Conservation (phyloP, 2,113 vertebrate species). For the Silurus asotus region DNA sequence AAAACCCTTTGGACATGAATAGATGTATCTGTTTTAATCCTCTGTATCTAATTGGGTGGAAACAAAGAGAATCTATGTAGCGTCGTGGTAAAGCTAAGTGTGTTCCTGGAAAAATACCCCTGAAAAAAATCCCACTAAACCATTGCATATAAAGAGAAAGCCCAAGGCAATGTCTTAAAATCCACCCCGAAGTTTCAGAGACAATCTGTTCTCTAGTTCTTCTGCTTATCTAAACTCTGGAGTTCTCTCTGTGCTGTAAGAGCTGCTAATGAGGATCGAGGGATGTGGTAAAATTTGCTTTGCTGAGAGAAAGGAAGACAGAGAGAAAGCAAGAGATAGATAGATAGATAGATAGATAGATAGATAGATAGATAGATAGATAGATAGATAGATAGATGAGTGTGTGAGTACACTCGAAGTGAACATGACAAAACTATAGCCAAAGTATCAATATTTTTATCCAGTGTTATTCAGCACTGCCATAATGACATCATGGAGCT, state of each 20-base stretch:
- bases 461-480: too few relatives aligned
- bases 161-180: not conserved
- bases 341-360: not conserved
- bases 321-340: not conserved
- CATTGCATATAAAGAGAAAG: not conserved
- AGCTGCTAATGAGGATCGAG: slow-evolving; percentile 71
- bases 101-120: slow-evolving; percentile 1
- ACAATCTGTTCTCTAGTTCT: not conserved
- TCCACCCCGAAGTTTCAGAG: not conserved
- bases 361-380: too few relatives aligned
- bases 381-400: too few relatives aligned
- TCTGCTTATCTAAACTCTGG: not conserved
- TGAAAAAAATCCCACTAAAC: not conserved
- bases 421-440: too few relatives aligned
- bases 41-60: not conserved
- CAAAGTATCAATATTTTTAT: too few relatives aligned
- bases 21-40: not conserved
- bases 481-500: too few relatives aligned
- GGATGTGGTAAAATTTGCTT: slow-evolving; percentile 69
- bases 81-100: slow-evolving; percentile 43
- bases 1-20: not conserved
- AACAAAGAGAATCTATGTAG: slow-evolving; percentile 35
- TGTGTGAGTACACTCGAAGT: too few relatives aligned
- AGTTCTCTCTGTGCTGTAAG: slow-evolving; percentile 58
- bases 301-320: not conserved